phyloP scores from a whole-genome alignment of 2,113 vertebrate species.

The Lepidothrix coronata region DNA sequence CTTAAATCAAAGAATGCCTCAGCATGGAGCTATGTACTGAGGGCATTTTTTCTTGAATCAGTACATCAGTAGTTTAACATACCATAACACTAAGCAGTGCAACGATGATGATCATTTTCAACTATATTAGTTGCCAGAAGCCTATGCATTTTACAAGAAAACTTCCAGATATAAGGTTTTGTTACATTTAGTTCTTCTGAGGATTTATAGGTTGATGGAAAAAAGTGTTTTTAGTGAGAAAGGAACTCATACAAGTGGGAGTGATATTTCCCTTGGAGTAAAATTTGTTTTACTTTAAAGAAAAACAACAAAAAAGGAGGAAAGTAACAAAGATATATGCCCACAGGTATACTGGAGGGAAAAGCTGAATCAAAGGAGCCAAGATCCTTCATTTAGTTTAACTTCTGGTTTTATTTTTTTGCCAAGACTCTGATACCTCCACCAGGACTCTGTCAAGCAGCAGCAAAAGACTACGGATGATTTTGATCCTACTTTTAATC shows the following conservation, averaged over 20 bases:
- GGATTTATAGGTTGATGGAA: background rate
- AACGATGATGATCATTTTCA: background rate
- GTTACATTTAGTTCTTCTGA: background rate
- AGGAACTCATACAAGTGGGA: background rate
- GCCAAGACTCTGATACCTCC: background rate
- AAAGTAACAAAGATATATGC: background rate
- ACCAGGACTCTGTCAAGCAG: background rate
- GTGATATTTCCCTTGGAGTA: background rate
- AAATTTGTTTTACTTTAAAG: slow-evolving; percentile 7
- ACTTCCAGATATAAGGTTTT: background rate
- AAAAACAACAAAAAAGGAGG: background rate
- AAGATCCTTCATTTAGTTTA: background rate
- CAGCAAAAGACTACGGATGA: background rate
- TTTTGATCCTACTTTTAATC: background rate
- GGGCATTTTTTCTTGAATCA: slow-evolving; percentile 11
- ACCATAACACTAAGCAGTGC: slow-evolving; percentile 29
- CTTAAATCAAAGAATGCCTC: background rate
- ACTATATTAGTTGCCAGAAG: background rate
- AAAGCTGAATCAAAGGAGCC: background rate
- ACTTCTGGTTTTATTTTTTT: background rate
- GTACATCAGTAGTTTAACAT: slow-evolving; percentile 31
- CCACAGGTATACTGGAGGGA: background rate
- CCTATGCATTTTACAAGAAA: background rate
- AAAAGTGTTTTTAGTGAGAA: background rate
- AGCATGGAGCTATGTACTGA: background rate